Conservation (phyloP, 2,113 vertebrate genomes). For the Nansenia antarctica region DNA sequence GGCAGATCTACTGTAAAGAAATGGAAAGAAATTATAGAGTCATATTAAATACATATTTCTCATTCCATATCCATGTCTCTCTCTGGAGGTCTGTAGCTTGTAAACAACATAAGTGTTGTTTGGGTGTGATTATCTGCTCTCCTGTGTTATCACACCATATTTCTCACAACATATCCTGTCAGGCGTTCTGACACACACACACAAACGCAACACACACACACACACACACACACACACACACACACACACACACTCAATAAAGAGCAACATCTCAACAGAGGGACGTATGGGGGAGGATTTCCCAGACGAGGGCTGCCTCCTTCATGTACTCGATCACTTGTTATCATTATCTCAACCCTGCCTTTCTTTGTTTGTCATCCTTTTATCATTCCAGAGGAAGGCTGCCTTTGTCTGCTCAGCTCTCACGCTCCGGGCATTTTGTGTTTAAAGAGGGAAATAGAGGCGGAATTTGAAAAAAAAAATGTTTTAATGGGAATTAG, state of each 20-base stretch:
- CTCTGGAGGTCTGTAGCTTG: slow-evolving; percentile 12
- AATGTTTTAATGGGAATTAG: slow-evolving; percentile 53
- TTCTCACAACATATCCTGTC: slow-evolving; percentile 33
- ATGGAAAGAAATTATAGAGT: no score
- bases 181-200: not conserved
- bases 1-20: slow-evolving; percentile 13
- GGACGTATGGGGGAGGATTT: not conserved
- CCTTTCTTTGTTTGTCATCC: slow-evolving; percentile 1
- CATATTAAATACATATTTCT: slow-evolving; percentile 1
- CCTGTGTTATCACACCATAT: slow-evolving; percentile 28
- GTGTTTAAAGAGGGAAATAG: slow-evolving; percentile 28
- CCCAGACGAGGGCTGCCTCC: not conserved
- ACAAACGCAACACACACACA: not conserved
- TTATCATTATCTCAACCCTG: slow-evolving; percentile 24
- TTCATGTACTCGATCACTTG: slow-evolving; percentile 12
- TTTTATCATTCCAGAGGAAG: slow-evolving; percentile 22
- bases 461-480: slow-evolving; percentile 22
- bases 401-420: slow-evolving; percentile 26
- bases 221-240: slow-evolving; percentile 3
- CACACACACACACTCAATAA: not conserved
- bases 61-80: slow-evolving; percentile 6
- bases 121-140: slow-evolving; percentile 41
- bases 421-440: slow-evolving; percentile 21
- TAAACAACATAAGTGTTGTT: slow-evolving; percentile 36
- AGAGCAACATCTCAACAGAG: not conserved